Conservation (phyloP, 53 echinoderm and acorn worm species). For the Temnopleurus reevesii region DNA sequence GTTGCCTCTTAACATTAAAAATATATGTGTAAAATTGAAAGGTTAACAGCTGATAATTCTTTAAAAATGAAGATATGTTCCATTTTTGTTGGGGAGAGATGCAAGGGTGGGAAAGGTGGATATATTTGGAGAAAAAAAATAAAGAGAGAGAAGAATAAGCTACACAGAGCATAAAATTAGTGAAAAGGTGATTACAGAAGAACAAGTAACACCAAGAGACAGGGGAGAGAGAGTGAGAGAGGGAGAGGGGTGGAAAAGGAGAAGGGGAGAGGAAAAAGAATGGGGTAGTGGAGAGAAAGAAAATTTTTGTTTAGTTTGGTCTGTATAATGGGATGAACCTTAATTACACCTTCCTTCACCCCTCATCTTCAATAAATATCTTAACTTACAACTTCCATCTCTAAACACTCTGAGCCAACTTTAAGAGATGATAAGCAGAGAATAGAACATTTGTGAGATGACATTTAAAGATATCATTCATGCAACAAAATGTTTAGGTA, state of each 20-base stretch:
- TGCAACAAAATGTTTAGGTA: background rate
- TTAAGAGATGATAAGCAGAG: background rate
- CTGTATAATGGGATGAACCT: background rate
- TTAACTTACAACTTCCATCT: conserved; percentile 15
- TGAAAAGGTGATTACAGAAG: no score
- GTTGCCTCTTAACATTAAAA: no score
- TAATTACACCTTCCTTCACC: background rate
- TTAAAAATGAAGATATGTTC: no score
- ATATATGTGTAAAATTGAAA: no score
- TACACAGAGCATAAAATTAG: no score
- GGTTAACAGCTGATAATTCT: no score
- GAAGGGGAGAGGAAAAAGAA: background rate
- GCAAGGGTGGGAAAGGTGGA: no score
- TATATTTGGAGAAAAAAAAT: background rate
- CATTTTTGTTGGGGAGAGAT: no score
- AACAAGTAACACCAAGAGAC: background rate
- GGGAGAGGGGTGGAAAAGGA: background rate
- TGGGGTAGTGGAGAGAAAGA: no score
- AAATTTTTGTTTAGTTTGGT: no score
- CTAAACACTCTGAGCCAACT: background rate
- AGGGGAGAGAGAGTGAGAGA: background rate
- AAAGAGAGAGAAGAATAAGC: background rate
- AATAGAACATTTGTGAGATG: background rate
- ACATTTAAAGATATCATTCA: background rate
- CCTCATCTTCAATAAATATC: background rate